phyloP scores from a whole-genome alignment of 64 coral and sea anemone species.

The Platygyra sinensis region DNA sequence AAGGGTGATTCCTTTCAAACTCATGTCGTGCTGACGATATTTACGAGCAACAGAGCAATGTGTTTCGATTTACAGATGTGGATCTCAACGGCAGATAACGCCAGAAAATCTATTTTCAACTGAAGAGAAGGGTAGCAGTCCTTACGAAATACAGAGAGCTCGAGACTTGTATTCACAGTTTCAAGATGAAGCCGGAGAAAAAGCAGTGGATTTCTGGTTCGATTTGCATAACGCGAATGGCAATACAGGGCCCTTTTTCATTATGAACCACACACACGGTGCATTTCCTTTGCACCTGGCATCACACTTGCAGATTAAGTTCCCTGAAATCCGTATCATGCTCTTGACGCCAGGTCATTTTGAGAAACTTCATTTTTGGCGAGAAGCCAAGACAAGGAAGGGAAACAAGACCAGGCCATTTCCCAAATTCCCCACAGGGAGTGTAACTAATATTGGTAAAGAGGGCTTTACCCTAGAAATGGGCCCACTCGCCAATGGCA shows the following conservation, averaged over 20 bases:
- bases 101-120: slow-evolving; percentile 32
- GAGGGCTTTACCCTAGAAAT: slow-evolving; percentile 64
- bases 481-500: slow-evolving; percentile 73
- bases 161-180: slow-evolving; percentile 58
- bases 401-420: background rate
- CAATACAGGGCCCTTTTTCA: slow-evolving; percentile 57
- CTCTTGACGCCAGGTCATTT: slow-evolving; percentile 3
- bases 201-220: slow-evolving; percentile 57
- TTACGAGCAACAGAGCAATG: slow-evolving; percentile 55
- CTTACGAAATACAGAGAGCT: slow-evolving; percentile 61
- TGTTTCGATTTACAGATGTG: slow-evolving; percentile 59
- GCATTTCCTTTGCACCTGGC: slow-evolving; percentile 45
- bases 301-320: slow-evolving; percentile 33
- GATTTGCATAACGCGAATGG: slow-evolving; percentile 80
- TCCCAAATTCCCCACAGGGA: background rate
- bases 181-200: slow-evolving; percentile 17
- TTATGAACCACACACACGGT: background rate
- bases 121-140: background rate
- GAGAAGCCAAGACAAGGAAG: background rate
- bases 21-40: slow-evolving; percentile 50
- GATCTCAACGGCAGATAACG: slow-evolving; percentile 80
- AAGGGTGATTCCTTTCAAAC: slow-evolving; percentile 78
- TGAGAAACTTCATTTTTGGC: background rate
- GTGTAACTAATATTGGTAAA: slow-evolving; percentile 15
- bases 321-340: background rate